phyloP scores from a whole-genome alignment of 2,888 invertebrate genomes.

The Morpho helenor region DNA sequence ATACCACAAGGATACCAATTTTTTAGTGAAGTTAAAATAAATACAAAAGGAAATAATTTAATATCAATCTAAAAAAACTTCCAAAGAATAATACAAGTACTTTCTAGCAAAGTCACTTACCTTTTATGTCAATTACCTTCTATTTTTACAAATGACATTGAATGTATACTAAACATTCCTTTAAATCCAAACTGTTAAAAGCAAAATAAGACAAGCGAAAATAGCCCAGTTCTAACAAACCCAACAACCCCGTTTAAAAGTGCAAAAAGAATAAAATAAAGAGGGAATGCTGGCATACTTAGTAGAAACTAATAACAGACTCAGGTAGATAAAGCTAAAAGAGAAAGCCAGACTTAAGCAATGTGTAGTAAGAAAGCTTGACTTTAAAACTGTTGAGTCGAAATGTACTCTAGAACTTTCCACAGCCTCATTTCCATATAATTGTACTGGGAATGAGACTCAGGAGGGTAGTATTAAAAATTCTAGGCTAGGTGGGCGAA shows the following conservation, averaged over 20 bases:
- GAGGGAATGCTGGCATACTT: slow-evolving; percentile 6
- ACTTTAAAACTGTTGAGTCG: slow-evolving; percentile 16
- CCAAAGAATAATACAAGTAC: too few relatives aligned
- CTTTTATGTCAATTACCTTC: too few relatives aligned
- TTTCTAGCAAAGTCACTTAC: too few relatives aligned
- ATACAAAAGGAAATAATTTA: too few relatives aligned
- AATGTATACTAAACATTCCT: too few relatives aligned
- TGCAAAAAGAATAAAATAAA: slow-evolving; percentile 1
- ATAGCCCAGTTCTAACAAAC: too few relatives aligned
- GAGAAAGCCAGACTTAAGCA: slow-evolving; percentile 6
- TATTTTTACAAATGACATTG: too few relatives aligned
- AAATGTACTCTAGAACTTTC: slow-evolving; percentile 15
- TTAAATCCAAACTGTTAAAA: too few relatives aligned
- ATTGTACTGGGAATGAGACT: slow-evolving; percentile 18
- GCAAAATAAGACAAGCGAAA: too few relatives aligned
- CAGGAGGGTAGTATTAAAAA: slow-evolving; percentile 16
- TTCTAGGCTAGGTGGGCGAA: slow-evolving; percentile 15
- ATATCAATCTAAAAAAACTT: too few relatives aligned
- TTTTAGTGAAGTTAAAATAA: too few relatives aligned
- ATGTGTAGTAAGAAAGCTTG: slow-evolving; percentile 12
- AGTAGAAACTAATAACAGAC: slow-evolving; percentile 6
- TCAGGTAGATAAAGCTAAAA: slow-evolving; percentile 10
- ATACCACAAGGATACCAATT: too few relatives aligned
- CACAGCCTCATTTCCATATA: slow-evolving; percentile 21
- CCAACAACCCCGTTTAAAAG: background rate